Conservation (phyloP, 2,888 invertebrate genomes). For the Ptychoptera contaminata region DNA sequence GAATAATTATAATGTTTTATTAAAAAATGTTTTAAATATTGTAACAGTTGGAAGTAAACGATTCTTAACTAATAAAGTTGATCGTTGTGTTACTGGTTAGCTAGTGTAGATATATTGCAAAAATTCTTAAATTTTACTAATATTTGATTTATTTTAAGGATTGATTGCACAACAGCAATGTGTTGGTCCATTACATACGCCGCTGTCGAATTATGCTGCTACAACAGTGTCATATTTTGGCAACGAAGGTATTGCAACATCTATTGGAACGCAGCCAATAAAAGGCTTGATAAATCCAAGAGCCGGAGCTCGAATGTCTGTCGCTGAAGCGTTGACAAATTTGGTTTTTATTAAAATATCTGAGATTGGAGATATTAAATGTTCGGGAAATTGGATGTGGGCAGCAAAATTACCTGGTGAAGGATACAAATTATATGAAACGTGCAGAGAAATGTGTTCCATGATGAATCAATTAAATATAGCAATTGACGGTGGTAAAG, state of each 20-base stretch:
- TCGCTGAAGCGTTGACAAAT: slow-evolving; percentile 88
- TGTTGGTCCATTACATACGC: slow-evolving; percentile 92
- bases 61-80: slow-evolving; percentile 90
- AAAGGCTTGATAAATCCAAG: slow-evolving; percentile 73
- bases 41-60: slow-evolving; percentile 91
- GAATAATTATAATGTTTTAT: slow-evolving; percentile 46
- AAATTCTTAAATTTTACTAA: not conserved
- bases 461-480: slow-evolving; percentile 68
- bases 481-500: slow-evolving; percentile 93
- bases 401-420: slow-evolving; percentile 88
- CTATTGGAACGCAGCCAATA: slow-evolving; percentile 94
- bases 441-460: slow-evolving; percentile 76
- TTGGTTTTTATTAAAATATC: slow-evolving; percentile 59
- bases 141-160: not conserved
- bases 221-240: slow-evolving; percentile 75
- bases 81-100: slow-evolving; percentile 79
- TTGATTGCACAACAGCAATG: slow-evolving; percentile 96
- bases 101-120: not conserved
- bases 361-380: slow-evolving; percentile 74
- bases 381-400: slow-evolving; percentile 99
- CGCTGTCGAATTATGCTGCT: slow-evolving; percentile 86
- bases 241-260: slow-evolving; percentile 75
- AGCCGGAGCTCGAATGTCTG: slow-evolving; percentile 85
- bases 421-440: slow-evolving; percentile 73
- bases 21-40: slow-evolving; percentile 67